phyloP scores from a whole-genome alignment of 2,797 vertebrate species.

The Megaceryle alcyon region DNA sequence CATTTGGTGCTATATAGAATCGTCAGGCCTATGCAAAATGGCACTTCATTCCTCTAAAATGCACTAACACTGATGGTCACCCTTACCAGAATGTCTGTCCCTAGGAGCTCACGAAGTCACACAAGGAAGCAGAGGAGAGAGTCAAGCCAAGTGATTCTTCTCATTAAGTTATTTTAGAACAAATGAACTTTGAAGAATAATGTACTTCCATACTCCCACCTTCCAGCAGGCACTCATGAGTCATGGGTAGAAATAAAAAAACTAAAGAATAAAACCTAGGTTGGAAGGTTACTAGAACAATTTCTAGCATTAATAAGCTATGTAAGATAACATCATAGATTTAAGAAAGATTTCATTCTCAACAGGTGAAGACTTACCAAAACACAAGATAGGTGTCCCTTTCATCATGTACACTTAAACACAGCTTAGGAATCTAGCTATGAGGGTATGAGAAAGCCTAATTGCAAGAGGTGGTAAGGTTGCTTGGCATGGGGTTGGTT shows the following conservation, averaged over 20 bases:
- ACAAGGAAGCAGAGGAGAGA: neutral
- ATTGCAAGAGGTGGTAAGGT: neutral
- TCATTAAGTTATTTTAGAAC: neutral
- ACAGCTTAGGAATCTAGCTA: neutral
- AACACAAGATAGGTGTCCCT: neutral
- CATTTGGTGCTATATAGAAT: neutral
- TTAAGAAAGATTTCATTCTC: neutral
- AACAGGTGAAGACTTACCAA: neutral
- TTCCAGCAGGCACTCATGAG: neutral
- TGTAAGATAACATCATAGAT: neutral
- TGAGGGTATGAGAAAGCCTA: neutral
- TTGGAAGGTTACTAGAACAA: neutral
- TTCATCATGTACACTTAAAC: neutral
- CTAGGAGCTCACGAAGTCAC: neutral
- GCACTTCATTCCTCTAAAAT: neutral
- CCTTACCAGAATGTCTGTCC: neutral
- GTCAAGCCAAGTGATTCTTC: neutral
- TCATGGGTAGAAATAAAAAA: neutral
- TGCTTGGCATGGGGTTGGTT: neutral
- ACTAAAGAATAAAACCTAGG: neutral
- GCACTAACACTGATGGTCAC: neutral
- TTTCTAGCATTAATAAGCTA: neutral
- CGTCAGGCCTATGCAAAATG: neutral
- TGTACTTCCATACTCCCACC: neutral
- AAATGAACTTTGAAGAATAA: conserved; percentile 6